phyloP scores from a whole-genome alignment of 2,888 invertebrate genomes.

The Allolobophora icterica region DNA sequence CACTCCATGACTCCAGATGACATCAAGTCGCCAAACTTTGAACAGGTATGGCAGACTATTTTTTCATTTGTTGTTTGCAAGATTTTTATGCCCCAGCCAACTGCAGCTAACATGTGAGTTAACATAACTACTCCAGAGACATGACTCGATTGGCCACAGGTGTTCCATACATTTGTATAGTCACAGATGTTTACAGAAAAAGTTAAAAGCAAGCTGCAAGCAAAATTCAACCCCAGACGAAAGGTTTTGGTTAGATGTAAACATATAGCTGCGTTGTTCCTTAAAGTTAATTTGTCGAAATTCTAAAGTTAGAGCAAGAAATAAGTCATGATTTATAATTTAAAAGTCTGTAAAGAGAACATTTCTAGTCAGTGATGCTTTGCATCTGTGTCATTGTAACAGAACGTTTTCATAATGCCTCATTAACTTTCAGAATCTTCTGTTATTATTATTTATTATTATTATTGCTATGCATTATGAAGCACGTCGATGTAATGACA shows the following conservation, averaged over 20 bases:
- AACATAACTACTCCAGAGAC: not conserved
- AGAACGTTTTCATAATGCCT: not conserved
- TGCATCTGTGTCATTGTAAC: not conserved
- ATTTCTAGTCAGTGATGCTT: not conserved
- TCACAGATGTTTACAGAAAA: not conserved
- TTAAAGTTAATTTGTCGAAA: not conserved
- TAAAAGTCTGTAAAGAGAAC: not conserved
- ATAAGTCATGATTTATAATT: not conserved
- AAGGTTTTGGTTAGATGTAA: not conserved
- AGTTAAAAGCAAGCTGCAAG: not conserved
- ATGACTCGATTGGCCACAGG: not conserved
- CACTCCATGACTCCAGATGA: conserved; percentile 29
- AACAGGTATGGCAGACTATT: conserved; percentile 24
- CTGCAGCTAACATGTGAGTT: not conserved
- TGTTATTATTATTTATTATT: too few relatives aligned
- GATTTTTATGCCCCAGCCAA: not conserved
- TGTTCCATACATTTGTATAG: not conserved
- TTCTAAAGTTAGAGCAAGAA: conserved; percentile 4
- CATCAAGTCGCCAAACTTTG: conserved; percentile 31
- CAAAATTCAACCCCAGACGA: not conserved
- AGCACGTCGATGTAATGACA: too few relatives aligned
- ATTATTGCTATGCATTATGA: too few relatives aligned
- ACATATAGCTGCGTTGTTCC: not conserved
- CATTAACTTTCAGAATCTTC: not conserved
- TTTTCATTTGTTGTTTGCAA: not conserved